Conservation (phyloP, 2,113 vertebrate species). For the Rhea pennata region DNA sequence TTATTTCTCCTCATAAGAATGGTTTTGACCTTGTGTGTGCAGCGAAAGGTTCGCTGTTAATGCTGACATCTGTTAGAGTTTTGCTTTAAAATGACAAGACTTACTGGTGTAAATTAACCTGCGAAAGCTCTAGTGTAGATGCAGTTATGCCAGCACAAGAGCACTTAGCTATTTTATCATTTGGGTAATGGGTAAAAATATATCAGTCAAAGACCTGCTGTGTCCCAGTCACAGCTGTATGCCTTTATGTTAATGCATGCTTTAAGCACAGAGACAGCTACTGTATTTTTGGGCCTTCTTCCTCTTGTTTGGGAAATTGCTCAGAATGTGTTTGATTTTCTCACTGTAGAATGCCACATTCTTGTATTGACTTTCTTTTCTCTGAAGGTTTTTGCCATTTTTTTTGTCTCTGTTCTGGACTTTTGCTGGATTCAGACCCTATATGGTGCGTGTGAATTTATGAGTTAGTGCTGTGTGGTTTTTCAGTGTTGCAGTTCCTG, state of each 20-base stretch:
- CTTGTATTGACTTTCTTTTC: not conserved
- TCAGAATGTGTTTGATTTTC: conserved; percentile 30
- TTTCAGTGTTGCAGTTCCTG: conserved; percentile 23
- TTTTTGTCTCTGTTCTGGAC: not conserved
- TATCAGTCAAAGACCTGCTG: not conserved
- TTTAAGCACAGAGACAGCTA: not conserved
- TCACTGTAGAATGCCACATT: not conserved
- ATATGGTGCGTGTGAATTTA: not conserved
- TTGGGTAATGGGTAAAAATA: not conserved
- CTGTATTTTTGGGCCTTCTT: not conserved
- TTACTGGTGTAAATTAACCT: not conserved
- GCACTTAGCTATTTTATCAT: not conserved
- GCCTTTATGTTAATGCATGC: not conserved
- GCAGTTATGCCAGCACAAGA: not conserved
- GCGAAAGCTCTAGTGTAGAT: not conserved
- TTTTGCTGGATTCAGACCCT: not conserved
- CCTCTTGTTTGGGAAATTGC: conserved; percentile 7
- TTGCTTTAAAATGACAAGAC: not conserved
- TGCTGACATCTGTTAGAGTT: not conserved
- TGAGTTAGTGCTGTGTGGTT: not conserved
- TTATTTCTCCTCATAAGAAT: not conserved
- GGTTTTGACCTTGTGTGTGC: not conserved
- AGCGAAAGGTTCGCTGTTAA: not conserved
- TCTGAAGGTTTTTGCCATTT: not conserved
- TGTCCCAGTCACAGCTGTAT: not conserved